phyloP scores from a whole-genome alignment of 2,113 vertebrate genomes.

The Collichthys lucidus region DNA sequence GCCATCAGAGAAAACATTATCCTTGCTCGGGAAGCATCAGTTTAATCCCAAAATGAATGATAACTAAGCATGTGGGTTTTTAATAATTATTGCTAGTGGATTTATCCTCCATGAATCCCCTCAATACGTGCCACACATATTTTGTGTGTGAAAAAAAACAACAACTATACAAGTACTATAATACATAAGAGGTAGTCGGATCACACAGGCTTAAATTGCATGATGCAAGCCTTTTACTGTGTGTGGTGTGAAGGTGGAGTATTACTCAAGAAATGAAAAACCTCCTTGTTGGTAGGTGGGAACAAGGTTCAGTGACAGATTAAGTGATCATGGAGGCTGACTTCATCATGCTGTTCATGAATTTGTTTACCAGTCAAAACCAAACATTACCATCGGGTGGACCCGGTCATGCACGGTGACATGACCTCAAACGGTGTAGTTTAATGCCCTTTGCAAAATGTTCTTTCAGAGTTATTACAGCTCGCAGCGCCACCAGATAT shows the following conservation, averaged over 20 bases:
- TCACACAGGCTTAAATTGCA: neutral
- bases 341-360: neutral
- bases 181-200: neutral
- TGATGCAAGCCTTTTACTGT: neutral
- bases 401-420: neutral
- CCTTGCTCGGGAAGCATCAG: conserved; percentile 56
- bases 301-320: neutral
- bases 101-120: conserved; percentile 45
- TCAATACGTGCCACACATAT: conserved; percentile 41
- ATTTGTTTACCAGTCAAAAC: neutral
- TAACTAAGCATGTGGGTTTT: conserved; percentile 58
- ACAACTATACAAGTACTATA: neutral
- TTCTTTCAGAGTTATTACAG: neutral
- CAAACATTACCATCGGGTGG: neutral
- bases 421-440: neutral
- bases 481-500: neutral
- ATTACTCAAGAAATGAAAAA: conserved; percentile 1
- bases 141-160: neutral
- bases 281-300: neutral
- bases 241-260: neutral
- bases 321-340: neutral
- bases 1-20: conserved; percentile 69
- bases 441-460: neutral
- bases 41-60: conserved; percentile 72
- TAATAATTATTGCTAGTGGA: conserved; percentile 55